Evolutionary conservation across 2,797 vertebrate species (phyloP).

Genomic region (Corythornis leucogaster): DNA sequence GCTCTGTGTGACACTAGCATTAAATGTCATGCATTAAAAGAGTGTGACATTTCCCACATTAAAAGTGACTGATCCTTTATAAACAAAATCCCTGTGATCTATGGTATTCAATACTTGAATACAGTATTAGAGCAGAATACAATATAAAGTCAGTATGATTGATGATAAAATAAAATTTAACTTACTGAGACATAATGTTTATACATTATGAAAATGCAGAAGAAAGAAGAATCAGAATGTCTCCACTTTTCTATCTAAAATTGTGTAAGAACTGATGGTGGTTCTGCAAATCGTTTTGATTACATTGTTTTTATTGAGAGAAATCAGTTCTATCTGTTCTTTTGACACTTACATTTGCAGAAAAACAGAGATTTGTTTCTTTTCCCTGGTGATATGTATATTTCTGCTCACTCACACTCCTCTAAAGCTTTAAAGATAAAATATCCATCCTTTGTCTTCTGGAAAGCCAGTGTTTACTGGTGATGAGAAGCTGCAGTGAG

Average conservation of each 20-base stretch:
- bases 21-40: neutral
- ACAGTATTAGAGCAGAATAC: neutral
- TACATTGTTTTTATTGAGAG: constrained; percentile 28
- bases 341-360: neutral
- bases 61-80: constrained; percentile 9
- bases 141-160: constrained; percentile 31
- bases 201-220: constrained; percentile 42
- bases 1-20: neutral
- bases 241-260: constrained; percentile 29
- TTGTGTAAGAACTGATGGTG: constrained; percentile 6
- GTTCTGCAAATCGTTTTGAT: constrained; percentile 47
- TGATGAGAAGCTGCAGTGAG: neutral
- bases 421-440: constrained; percentile 1
- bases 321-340: constrained; percentile 6
- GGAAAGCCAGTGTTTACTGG: neutral
- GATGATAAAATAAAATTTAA: constrained; percentile 46
- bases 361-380: constrained; percentile 44
- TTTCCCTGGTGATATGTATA: neutral
- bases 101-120: neutral
- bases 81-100: constrained; percentile 16
- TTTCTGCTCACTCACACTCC: neutral
- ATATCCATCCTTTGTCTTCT: neutral
- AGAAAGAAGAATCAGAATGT: constrained; percentile 13
- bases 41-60: neutral
- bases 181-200: constrained; percentile 28